phyloP scores from a whole-genome alignment of 2,888 invertebrate genomes.

The Agrotis exclamationis region DNA sequence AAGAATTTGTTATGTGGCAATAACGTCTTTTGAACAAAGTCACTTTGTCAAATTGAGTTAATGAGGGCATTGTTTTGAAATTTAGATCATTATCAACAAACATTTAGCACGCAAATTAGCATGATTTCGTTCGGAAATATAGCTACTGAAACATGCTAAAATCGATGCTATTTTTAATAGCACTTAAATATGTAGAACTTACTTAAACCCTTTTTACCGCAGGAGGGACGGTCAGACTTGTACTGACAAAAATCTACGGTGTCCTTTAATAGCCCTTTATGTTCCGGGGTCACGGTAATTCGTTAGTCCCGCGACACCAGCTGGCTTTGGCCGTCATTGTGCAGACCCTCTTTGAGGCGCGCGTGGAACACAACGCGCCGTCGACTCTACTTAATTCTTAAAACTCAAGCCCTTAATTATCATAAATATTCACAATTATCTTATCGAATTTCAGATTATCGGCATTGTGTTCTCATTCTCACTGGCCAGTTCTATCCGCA shows the following conservation, averaged over 20 bases:
- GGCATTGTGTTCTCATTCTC: constrained; percentile 97
- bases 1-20: not conserved
- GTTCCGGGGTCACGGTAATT: too few species aligned
- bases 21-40: not conserved
- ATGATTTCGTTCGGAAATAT: not conserved
- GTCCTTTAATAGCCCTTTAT: too few species aligned
- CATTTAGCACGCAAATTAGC: not conserved
- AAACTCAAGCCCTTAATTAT: too few species aligned
- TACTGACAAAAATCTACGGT: too few species aligned
- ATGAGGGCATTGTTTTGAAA: not conserved
- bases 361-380: too few species aligned
- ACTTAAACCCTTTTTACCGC: too few species aligned
- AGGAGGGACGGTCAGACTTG: too few species aligned
- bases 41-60: constrained; percentile 13
- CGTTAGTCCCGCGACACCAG: too few species aligned
- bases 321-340: too few species aligned
- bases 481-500: constrained; percentile 96
- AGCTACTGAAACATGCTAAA: not conserved
- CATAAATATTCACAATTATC: constrained; percentile 45
- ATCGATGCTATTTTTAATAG: constrained; percentile 7
- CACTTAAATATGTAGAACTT: not conserved
- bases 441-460: constrained; percentile 92
- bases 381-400: too few species aligned
- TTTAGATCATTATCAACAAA: not conserved
- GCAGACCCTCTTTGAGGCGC: too few species aligned